phyloP scores from a whole-genome alignment of 2,797 vertebrate species.

The Clarias platycephalus region DNA sequence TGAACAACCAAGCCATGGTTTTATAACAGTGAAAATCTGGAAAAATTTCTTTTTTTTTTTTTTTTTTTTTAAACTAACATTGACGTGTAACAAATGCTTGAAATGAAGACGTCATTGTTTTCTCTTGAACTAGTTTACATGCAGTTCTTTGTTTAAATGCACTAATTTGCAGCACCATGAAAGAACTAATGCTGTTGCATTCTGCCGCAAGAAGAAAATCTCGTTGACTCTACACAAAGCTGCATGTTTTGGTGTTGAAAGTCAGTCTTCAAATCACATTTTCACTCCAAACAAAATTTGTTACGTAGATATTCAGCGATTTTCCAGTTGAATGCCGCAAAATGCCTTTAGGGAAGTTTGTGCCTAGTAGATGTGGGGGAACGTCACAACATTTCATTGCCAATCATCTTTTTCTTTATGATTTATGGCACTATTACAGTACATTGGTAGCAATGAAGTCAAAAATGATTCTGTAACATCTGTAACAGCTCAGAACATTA shows the following conservation, averaged over 20 bases:
- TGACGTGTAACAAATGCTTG: constrained; percentile 1
- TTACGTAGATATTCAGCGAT: background rate
- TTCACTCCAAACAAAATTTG: background rate
- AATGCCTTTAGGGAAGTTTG: background rate
- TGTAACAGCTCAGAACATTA: background rate
- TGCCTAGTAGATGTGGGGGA: background rate
- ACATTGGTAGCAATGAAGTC: too few relatives aligned
- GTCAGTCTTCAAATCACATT: background rate
- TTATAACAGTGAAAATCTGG: background rate
- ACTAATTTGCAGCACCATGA: constrained; percentile 16
- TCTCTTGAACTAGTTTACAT: background rate
- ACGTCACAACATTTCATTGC: too few relatives aligned
- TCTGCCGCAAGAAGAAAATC: background rate
- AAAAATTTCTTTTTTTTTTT: background rate
- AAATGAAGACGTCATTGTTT: constrained; percentile 13
- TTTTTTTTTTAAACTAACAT: background rate
- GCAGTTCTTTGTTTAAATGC: background rate
- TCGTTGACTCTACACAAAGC: constrained; percentile 5
- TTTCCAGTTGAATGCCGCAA: background rate
- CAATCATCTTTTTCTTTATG: background rate
- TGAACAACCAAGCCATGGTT: background rate
- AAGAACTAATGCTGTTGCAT: constrained; percentile 6
- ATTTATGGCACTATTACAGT: background rate
- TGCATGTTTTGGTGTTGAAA: background rate
- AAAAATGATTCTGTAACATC: background rate